These are phyloP conservation scores for Stomatorhinus walkeri DNA, from an alignment of 2,797 vertebrate genomes.

Conservation along the genomic window DNA sequence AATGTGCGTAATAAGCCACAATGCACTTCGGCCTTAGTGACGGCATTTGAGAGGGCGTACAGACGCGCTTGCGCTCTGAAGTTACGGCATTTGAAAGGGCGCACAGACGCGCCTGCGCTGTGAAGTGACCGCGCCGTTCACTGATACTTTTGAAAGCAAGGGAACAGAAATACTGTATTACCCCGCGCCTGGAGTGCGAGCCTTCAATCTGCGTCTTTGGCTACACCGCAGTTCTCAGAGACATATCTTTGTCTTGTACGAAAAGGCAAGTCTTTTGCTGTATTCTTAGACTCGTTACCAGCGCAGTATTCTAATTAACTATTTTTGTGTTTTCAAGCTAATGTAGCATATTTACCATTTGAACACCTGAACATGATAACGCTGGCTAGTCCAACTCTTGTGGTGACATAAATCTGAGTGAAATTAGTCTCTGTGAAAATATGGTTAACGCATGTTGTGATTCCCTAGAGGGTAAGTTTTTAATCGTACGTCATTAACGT, in stretches of 20 bases:
- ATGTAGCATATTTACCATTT: not conserved
- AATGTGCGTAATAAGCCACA: not conserved
- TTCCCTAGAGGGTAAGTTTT: not conserved
- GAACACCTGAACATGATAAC: not conserved
- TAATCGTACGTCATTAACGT: not conserved
- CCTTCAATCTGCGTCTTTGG: constrained; percentile 27
- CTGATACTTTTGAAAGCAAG: constrained; percentile 60
- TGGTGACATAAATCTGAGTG: not conserved
- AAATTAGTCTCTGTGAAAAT: not conserved
- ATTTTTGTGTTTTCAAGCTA: not conserved
- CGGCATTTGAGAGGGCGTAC: constrained; percentile 1
- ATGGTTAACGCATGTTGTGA: not conserved
- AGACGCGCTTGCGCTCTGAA: constrained; percentile 50
- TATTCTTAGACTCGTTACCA: not conserved
- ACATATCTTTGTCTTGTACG: not conserved
- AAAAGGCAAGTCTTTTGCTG: constrained; percentile 4
- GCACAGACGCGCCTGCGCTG: constrained; percentile 50
- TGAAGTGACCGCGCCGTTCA: constrained; percentile 62
- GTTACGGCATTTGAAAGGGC: constrained; percentile 9
- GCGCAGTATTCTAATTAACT: not conserved
- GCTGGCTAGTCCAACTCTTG: not conserved
- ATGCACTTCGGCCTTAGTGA: not conserved
- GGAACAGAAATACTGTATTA: constrained; percentile 22
- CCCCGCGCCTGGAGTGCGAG: constrained; percentile 13
- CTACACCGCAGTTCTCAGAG: constrained; percentile 40